Conservation (phyloP, 2,888 invertebrate species). For the Drosophila maculinotata region DNA sequence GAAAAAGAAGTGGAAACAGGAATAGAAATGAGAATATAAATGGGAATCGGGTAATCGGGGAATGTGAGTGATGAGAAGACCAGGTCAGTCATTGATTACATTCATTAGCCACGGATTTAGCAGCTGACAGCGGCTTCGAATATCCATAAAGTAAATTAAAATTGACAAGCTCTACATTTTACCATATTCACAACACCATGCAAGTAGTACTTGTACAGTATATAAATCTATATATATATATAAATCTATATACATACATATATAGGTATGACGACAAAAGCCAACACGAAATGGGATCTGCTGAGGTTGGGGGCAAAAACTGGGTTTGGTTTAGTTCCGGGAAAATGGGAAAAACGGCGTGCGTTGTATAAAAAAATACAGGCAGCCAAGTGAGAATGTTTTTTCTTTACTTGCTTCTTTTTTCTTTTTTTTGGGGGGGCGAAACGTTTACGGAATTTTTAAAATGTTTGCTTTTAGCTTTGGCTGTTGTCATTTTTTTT, state of each 20-base stretch:
- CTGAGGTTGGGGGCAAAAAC: not conserved
- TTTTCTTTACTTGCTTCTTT: not conserved
- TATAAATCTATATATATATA: constrained; percentile 8
- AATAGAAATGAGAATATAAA: not conserved
- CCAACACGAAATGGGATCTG: constrained; percentile 9
- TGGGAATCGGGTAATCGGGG: not conserved
- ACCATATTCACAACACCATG: constrained; percentile 1
- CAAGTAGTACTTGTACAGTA: not conserved
- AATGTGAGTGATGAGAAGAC: not conserved
- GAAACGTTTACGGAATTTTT: constrained; percentile 66
- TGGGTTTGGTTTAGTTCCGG: constrained; percentile 5
- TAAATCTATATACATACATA: constrained; percentile 15
- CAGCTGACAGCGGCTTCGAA: constrained; percentile 15
- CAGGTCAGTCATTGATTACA: constrained; percentile 38
- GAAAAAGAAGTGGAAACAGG: not conserved
- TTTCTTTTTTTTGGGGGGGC: not conserved
- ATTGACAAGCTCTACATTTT: constrained; percentile 52
- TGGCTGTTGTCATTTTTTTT: constrained; percentile 26
- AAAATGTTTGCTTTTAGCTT: constrained; percentile 49
- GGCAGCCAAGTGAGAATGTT: constrained; percentile 27
- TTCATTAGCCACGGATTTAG: constrained; percentile 46
- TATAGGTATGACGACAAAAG: constrained; percentile 47
- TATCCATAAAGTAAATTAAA: constrained; percentile 49
- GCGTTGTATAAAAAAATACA: not conserved
- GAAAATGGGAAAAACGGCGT: not conserved